Evolutionary conservation across 2,797 vertebrate species (phyloP), one percentile per base, ranked within the genome.

Genomic region (Aldrovandia affinis): DNA sequence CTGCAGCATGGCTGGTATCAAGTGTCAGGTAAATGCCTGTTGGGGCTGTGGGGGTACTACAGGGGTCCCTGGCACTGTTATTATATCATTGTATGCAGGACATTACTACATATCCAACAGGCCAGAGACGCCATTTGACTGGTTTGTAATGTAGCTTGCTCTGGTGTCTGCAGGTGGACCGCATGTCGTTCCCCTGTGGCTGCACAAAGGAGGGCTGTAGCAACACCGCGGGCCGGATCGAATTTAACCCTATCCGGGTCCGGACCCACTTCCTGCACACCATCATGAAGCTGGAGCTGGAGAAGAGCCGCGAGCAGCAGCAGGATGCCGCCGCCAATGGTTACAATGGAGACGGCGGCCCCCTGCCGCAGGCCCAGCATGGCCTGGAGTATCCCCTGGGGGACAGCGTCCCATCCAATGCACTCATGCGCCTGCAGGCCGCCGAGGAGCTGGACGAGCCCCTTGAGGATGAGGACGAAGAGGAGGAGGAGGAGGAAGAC

Each of bases 181-280:
- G 98, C 39, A 99, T 99, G 98, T 98, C 98, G 77, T 99, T 99
- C 90, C 98, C 98, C 0, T 99, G 98, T 7, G 98, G 98, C 92
- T 99, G 98, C 93, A 97, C 97, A 86, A 99, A 99, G 91, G 98
- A 99, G 91, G 98, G 98, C 89, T 99, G 98, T 94, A 99, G 97
- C 92, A 99, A 99, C 90, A 96, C 97, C 36, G 96, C 97, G 1
- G 98, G 98, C 84, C 95, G 98, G 91, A 98, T 99, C 86, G 98
- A 99, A 93, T 99, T 99, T 89, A 99, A 99, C 91, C 98, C 98
- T 80, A 98, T 99, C 90, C 96, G 98, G 20, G 98, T 99, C 85
- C 97, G 98, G 93, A 99, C 98, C 91, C 98, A 99, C 92, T 99
- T 99, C 94, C 95, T 99, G 94, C 98, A 99, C 96, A 99, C 98